Conservation (phyloP, 1,140 invertebrate species). For the Orius laevigatus region DNA sequence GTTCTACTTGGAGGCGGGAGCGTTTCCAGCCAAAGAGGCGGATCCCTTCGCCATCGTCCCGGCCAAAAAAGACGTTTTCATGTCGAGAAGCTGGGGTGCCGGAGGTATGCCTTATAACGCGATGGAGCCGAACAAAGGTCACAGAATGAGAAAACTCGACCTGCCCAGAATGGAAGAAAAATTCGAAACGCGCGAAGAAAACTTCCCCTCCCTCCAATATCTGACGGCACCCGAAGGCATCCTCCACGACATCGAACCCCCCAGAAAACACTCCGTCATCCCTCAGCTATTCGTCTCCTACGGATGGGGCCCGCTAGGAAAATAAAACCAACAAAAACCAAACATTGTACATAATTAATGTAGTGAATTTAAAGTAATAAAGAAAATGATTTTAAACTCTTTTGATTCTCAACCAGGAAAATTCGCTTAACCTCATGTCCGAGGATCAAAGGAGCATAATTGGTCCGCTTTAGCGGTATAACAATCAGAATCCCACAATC, state of each 20-base stretch:
- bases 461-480: no score
- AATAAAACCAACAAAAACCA: constrained; percentile 7
- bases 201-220: neutral
- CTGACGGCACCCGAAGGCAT: constrained; percentile 4
- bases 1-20: neutral
- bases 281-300: constrained; percentile 34
- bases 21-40: constrained; percentile 1
- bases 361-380: neutral
- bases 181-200: constrained; percentile 15
- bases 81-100: constrained; percentile 9
- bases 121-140: neutral
- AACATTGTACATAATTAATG: neutral
- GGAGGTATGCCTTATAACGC: constrained; percentile 6
- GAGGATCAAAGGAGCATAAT: no score
- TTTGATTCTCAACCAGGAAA: no score
- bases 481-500: no score
- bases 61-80: constrained; percentile 4
- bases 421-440: no score
- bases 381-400: no score
- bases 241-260: constrained; percentile 2
- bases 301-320: constrained; percentile 25
- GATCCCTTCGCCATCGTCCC: neutral
- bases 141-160: constrained; percentile 1
- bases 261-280: constrained; percentile 29
- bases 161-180: constrained; percentile 2